Percentiles rank a stretch among this genome's conserved stretches.
These are phyloP conservation scores for Catagonus wagneri DNA, from an alignment of 2,113 vertebrate genomes.

Conservation along the genomic window DNA sequence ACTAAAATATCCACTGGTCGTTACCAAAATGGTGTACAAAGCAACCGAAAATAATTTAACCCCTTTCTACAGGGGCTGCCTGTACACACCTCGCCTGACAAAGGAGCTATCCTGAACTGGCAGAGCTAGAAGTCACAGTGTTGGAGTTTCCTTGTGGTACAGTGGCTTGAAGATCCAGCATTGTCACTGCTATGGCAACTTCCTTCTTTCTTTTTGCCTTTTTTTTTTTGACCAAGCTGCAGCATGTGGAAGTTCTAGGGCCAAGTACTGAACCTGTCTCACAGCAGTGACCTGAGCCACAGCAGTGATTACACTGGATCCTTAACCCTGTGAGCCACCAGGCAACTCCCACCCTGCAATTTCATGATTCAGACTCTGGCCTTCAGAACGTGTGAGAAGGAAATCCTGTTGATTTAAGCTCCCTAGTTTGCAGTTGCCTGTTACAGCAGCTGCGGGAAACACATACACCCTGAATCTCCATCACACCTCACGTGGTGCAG, in stretches of 20 bases:
- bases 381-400: neutral
- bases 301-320: too few species aligned
- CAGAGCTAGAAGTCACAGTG: neutral
- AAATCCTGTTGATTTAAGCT: neutral
- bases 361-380: neutral
- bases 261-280: too few species aligned
- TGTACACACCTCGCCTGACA: neutral
- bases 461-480: too few species aligned
- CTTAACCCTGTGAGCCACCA: too few species aligned
- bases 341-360: accelerated
- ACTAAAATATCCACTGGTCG: neutral
- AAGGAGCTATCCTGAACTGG: too few species aligned
- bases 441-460: neutral
- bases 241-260: too few species aligned
- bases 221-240: too few species aligned
- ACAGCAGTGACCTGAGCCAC: too few species aligned
- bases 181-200: too few species aligned
- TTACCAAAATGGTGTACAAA: neutral
- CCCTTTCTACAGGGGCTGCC: neutral
- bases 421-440: neutral
- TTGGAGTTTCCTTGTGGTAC: too few species aligned
- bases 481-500: neutral
- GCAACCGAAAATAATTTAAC: neutral
- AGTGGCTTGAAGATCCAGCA: too few species aligned
- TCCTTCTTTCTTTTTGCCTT: too few species aligned